Conservation (phyloP, 2,797 vertebrate species). For the Margarornis squamiger region DNA sequence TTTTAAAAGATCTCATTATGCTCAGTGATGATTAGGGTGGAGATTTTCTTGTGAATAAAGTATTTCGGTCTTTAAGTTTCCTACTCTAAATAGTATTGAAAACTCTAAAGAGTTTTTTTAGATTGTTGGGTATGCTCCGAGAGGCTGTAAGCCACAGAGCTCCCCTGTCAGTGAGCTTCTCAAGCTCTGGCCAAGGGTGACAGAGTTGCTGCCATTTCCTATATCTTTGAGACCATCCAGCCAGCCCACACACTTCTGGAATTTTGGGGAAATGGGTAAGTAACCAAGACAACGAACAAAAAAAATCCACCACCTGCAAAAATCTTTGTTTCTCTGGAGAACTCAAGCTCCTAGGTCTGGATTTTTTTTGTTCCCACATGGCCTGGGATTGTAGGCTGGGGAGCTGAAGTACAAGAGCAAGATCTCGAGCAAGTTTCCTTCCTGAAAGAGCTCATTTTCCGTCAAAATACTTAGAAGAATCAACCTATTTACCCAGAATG, state of each 20-base stretch:
- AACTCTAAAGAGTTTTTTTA: neutral
- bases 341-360: neutral
- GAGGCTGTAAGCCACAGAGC: neutral
- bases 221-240: neutral
- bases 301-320: neutral
- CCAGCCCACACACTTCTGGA: neutral
- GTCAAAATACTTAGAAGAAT: neutral
- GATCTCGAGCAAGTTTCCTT: neutral
- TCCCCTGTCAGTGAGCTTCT: neutral
- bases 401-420: neutral
- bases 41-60: neutral
- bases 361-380: neutral
- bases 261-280: neutral
- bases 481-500: rapidly evolving
- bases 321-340: neutral
- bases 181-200: neutral
- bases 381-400: neutral
- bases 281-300: neutral
- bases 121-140: neutral
- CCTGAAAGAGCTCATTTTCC: neutral
- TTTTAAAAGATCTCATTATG: neutral
- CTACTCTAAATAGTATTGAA: neutral
- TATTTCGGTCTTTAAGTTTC: neutral
- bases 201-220: neutral
- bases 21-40: neutral